Base-by-base conservation (phyloP, 2,797 vertebrate species). In the Liparis tanakae region DNA sequence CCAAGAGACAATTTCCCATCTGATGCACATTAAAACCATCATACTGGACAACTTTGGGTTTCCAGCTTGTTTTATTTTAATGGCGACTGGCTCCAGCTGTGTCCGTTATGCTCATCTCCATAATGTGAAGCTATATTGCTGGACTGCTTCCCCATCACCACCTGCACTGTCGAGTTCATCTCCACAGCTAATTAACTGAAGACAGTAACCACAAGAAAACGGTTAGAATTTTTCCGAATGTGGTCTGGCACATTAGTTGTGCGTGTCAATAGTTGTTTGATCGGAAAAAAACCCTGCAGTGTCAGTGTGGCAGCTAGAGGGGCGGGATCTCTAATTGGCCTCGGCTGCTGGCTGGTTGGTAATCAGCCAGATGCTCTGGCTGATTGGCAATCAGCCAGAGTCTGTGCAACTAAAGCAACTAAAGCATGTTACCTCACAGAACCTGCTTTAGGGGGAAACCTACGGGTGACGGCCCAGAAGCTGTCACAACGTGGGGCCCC, bases 21-120 rank as follows among this genome's bases (percentile, higher is more conserved):
- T 43, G 43, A 41, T 25, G 4, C 37, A 51, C 22, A 72, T 78
- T 65, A 54, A 73, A 80, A 22, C 37, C 13, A 48, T 78, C 36
- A 64, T 6, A 63, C 41, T 59, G 56, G 53, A 58, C 36, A 70
- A 61, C 68, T 58, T 20, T 69, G 43, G 46, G 25, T 73, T 79
- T 79, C 72, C 1, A 17, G n/a, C 58, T 18, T 65, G 56, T 50
- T 70, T 76, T 67, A 20, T 69, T 65, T 69, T 67, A 53, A 58
- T 41, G 51, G 15, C 20, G n/a, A 77, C 39, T 46, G 22, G 63
- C 34, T 74, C 77, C 75, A 73, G 66, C 65, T 78, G 73, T 7
- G 25, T 71, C 53, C 43, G 56, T 20, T 2, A 30, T 46, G 17
- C 65, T 74, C 63, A 79, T 76, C 46, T 57, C 14, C 41, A 78